Evolutionary conservation across 2,113 vertebrate species (phyloP), one percentile per base, ranked within the genome.

Genomic region (Oncorhynchus gorbuscha): DNA sequence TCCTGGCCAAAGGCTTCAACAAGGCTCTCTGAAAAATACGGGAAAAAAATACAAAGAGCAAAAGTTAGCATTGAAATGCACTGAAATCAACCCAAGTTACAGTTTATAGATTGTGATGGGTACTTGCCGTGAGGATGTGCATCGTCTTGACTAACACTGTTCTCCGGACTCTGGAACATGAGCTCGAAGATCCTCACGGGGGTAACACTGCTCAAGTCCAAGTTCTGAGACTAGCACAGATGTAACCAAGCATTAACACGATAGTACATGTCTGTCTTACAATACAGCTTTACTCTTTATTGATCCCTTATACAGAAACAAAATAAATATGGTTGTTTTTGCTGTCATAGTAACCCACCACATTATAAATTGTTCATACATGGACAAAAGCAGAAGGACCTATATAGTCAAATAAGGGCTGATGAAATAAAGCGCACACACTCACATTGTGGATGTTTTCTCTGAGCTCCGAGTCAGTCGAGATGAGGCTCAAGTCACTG

Each of bases 81-180:
- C 8, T 18, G 51, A 55, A 55, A 18, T 55, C 14, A 55, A 55
- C 13, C 45, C 0, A 55, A 62, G 18, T 55, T 61, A 5, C 24
- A 76, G 16, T 5, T 8, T 9, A 51, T 26, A 24, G 3, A 28
- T 62, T 77, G 75, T 20, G 1, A 67, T 16, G 24, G 55, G 18
- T 66, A 81, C 88, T 75, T 90, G 96, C 98, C 96, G 86, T 89
- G 91, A 73, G 94, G 94, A 77, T 94, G 94, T 71, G 91, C 87
- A 59, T 96, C 95, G 12, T 98, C 97, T 84, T 95, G 95, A 85
- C 94, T 95, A 65, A 94, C 84, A 12, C 94, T 88, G 66, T 95
- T 95, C 78, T 98, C 97, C 51, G 96, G 93, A 92, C 95, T 97
- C 93, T 97, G 97, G 88, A 99, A 99, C 94, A 99, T 97, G 4